Evolutionary conservation across 1,140 invertebrate genomes (phyloP).

Genomic region (Tyrophagus putrescentiae): DNA sequence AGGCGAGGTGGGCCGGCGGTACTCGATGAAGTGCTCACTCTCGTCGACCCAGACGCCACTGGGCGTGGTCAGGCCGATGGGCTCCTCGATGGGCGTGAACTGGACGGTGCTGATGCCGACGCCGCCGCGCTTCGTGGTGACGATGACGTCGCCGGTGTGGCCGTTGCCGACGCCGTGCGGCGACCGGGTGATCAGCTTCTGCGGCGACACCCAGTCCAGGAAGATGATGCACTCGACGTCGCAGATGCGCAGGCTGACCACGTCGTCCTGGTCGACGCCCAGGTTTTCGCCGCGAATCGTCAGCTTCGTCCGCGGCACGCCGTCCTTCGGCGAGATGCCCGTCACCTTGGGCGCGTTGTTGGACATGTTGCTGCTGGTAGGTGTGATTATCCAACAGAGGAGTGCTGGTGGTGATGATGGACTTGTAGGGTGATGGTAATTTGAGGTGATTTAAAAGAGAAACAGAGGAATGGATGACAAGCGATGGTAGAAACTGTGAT

Average conservation of each 20-base stretch:
- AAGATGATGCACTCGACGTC: slow-evolving; percentile 83
- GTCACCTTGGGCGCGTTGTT: slow-evolving; percentile 53
- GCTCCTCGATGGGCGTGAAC: slow-evolving; percentile 51
- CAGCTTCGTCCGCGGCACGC: slow-evolving; percentile 84
- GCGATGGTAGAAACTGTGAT: too few relatives aligned
- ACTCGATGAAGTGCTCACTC: slow-evolving; percentile 50
- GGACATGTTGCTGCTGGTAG: too few relatives aligned
- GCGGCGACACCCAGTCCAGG: slow-evolving; percentile 92
- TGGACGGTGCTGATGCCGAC: slow-evolving; percentile 84
- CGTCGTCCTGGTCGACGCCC: slow-evolving; percentile 62
- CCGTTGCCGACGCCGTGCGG: slow-evolving; percentile 83
- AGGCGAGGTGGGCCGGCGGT: slow-evolving; percentile 65
- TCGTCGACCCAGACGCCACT: slow-evolving; percentile 97
- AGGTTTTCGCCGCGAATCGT: slow-evolving; percentile 92
- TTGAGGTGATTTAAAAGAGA: too few relatives aligned
- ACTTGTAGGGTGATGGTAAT: too few relatives aligned
- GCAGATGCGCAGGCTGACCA: slow-evolving; percentile 83
- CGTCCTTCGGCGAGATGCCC: slow-evolving; percentile 93
- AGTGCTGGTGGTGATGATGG: too few relatives aligned
- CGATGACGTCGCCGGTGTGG: slow-evolving; percentile 88
- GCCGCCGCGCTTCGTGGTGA: slow-evolving; percentile 76
- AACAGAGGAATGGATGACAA: too few relatives aligned
- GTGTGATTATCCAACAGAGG: too few relatives aligned
- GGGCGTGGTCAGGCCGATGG: slow-evolving; percentile 83
- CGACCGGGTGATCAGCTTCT: slow-evolving; percentile 89